Percentiles rank a stretch among this genome's conserved stretches.
These are phyloP conservation scores for Saccostrea cuccullata DNA, from an alignment of 1,140 invertebrate species.

Conservation along the genomic window DNA sequence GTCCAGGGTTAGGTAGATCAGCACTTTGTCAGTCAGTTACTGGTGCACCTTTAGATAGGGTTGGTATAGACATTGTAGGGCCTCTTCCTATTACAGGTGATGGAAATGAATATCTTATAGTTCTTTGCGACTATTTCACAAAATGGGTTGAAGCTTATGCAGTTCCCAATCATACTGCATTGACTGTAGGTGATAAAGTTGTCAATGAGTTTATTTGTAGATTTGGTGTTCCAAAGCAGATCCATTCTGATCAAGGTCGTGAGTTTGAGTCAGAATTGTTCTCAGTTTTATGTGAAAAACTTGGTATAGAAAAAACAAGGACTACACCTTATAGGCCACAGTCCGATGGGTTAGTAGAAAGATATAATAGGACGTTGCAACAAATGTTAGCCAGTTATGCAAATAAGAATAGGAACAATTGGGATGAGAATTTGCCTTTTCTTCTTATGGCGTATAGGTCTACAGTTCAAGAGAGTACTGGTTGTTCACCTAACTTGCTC, in stretches of 20 bases:
- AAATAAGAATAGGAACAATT: slow-evolving; percentile 25
- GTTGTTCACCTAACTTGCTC: slow-evolving; percentile 49
- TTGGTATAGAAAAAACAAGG: slow-evolving; percentile 58
- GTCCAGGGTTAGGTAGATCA: slow-evolving; percentile 46
- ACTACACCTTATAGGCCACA: slow-evolving; percentile 64
- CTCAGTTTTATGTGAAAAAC: slow-evolving; percentile 47
- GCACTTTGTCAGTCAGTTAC: slow-evolving; percentile 6
- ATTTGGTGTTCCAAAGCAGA: slow-evolving; percentile 74
- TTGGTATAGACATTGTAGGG: slow-evolving; percentile 52
- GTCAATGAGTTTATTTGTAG: slow-evolving; percentile 59
- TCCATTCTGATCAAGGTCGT: slow-evolving; percentile 75
- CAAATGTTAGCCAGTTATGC: slow-evolving; percentile 49
- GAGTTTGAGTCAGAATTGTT: slow-evolving; percentile 64
- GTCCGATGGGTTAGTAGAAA: slow-evolving; percentile 60
- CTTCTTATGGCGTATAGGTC: slow-evolving; percentile 53
- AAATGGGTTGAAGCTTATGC: too few species aligned
- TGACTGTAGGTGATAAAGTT: slow-evolving; percentile 55
- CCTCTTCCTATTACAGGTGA: slow-evolving; percentile 5
- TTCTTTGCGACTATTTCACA: too few species aligned
- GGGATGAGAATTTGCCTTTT: slow-evolving; percentile 48
- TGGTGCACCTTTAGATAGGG: background rate
- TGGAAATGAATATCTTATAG: too few species aligned
- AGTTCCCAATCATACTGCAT: too few species aligned
- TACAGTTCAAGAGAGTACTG: slow-evolving; percentile 51
- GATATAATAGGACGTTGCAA: slow-evolving; percentile 62